Evolutionary conservation across 2,113 vertebrate species (phyloP).

Genomic region (Orcinus orca): DNA sequence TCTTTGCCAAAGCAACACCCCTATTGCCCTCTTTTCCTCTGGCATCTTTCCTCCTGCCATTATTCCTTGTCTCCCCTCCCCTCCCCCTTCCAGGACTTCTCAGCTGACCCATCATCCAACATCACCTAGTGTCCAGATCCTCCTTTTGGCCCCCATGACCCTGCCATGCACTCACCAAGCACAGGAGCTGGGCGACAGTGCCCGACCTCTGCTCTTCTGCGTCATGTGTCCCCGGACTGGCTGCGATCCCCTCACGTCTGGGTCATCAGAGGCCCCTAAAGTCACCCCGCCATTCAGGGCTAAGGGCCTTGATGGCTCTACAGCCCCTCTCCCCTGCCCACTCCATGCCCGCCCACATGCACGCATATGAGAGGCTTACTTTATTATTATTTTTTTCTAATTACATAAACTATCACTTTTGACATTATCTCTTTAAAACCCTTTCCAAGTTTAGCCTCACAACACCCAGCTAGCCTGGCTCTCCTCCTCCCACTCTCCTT

Average conservation of each 20-base stretch:
- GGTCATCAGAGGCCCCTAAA: neutral
- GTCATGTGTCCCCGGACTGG: neutral
- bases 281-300: neutral
- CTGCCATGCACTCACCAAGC: fast-evolving
- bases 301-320: neutral
- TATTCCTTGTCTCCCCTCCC: fast-evolving
- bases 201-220: too few relatives aligned
- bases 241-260: neutral
- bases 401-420: neutral
- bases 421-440: neutral
- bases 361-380: neutral
- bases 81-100: neutral
- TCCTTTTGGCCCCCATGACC: neutral
- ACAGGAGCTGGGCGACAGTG: fast-evolving
- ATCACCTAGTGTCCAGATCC: too few relatives aligned
- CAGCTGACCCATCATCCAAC: neutral
- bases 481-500: neutral
- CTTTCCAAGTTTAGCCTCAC: neutral
- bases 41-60: neutral
- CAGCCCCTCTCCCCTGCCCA: neutral
- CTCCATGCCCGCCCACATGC: fast-evolving
- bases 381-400: neutral
- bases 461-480: neutral
- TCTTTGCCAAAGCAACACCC: neutral
- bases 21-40: neutral